Evolutionary conservation across 2,797 vertebrate species (phyloP).

Genomic region (Arrhamphus sclerolepis): DNA sequence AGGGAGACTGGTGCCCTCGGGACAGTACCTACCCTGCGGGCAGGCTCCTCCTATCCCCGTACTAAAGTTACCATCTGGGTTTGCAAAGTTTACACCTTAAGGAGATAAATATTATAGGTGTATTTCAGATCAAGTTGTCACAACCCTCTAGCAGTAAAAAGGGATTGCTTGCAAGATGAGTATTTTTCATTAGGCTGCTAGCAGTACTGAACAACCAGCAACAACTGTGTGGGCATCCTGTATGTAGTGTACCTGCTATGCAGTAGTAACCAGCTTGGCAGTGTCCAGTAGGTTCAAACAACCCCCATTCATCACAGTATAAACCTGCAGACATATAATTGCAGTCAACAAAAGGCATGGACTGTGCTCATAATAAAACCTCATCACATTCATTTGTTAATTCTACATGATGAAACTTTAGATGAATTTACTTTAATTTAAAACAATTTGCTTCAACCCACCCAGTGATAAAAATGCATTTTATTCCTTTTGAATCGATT

Average conservation of each 20-base stretch:
- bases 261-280: constrained; percentile 88
- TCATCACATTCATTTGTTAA: constrained; percentile 5
- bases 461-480: background rate
- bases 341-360: constrained; percentile 4
- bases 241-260: constrained; percentile 77
- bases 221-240: background rate
- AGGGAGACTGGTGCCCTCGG: constrained; percentile 83
- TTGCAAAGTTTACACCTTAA: constrained; percentile 86
- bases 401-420: constrained; percentile 11
- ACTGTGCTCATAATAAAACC: constrained; percentile 11
- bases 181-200: background rate
- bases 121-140: background rate
- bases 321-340: constrained; percentile 73
- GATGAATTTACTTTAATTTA: constrained; percentile 3
- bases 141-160: background rate
- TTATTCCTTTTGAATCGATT: background rate
- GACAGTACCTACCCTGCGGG: constrained; percentile 88
- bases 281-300: constrained; percentile 83
- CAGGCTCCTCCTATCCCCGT: constrained; percentile 87
- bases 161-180: background rate
- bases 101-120: constrained; percentile 27
- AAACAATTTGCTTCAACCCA: constrained; percentile 37
- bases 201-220: background rate
- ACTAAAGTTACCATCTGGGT: constrained; percentile 81
- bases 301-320: constrained; percentile 88